Evolutionary conservation across 2,888 invertebrate species (phyloP).

Genomic region (Aquatica leii): DNA sequence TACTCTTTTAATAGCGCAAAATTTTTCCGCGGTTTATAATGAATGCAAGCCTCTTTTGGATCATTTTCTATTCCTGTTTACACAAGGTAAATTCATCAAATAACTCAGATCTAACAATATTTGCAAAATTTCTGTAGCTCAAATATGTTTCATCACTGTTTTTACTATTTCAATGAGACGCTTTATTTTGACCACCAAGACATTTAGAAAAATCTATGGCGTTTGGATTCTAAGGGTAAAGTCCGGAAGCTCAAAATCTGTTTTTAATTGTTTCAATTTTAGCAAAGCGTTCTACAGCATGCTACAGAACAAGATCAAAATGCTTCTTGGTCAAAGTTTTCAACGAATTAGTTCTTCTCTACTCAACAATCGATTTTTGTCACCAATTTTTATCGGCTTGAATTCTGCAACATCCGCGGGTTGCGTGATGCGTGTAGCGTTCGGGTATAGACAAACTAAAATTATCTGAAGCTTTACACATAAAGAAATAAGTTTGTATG

Average conservation of each 20-base stretch:
- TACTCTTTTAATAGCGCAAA: background rate
- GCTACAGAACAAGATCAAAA: background rate
- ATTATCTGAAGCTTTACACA: background rate
- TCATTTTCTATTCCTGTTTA: no score
- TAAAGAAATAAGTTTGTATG: no score
- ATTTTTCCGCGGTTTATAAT: background rate
- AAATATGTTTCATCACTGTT: background rate
- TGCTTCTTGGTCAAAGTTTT: background rate
- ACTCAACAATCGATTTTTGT: no score
- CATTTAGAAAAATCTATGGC: conserved; percentile 2
- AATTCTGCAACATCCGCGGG: background rate
- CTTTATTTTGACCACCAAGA: background rate
- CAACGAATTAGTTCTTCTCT: background rate
- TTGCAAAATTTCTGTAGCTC: background rate
- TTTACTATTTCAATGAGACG: no score
- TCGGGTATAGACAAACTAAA: background rate
- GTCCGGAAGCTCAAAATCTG: background rate
- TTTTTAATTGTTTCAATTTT: background rate
- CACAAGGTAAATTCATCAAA: background rate
- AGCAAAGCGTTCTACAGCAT: no score
- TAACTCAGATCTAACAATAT: background rate
- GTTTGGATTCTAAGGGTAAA: background rate
- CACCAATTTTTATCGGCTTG: no score
- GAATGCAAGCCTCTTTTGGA: background rate
- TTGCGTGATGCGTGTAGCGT: background rate